Percentiles rank a stretch among this genome's conserved stretches.
These are phyloP conservation scores for Odontocerum albicorne DNA, from an alignment of 2,888 invertebrate species.

Conservation along the genomic window DNA sequence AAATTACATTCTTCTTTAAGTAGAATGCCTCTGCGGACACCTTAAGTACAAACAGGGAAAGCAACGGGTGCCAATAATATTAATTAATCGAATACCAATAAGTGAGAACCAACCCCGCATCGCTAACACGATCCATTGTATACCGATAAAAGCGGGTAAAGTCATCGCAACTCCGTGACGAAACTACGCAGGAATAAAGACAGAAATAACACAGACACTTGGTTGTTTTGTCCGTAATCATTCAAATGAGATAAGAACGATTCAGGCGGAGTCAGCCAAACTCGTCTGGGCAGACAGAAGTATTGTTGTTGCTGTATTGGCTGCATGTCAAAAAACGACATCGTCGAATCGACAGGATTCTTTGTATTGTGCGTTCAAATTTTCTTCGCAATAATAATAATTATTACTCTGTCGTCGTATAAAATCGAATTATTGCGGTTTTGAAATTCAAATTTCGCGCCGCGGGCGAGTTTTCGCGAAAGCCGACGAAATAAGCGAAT, in stretches of 20 bases:
- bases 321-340: conserved; percentile 8
- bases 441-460: conserved; percentile 16
- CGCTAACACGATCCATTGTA: neutral
- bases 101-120: neutral
- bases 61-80: neutral
- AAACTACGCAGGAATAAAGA: neutral
- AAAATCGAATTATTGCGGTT: neutral
- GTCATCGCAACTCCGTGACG: neutral
- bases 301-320: conserved; percentile 1
- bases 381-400: neutral
- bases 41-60: too few relatives aligned
- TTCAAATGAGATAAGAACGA: conserved; percentile 26
- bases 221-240: neutral
- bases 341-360: neutral
- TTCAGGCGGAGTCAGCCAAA: conserved; percentile 12
- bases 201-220: neutral
- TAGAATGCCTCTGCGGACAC: too few relatives aligned
- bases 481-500: neutral
- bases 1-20: too few relatives aligned
- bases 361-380: neutral
- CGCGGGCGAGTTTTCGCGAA: neutral
- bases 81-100: neutral
- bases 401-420: too few relatives aligned
- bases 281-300: conserved; percentile 6
- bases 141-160: too few relatives aligned